Evolutionary conservation across 2,888 invertebrate species (phyloP), one percentile per base, ranked within the genome.

Genomic region (Andrena marginata): DNA sequence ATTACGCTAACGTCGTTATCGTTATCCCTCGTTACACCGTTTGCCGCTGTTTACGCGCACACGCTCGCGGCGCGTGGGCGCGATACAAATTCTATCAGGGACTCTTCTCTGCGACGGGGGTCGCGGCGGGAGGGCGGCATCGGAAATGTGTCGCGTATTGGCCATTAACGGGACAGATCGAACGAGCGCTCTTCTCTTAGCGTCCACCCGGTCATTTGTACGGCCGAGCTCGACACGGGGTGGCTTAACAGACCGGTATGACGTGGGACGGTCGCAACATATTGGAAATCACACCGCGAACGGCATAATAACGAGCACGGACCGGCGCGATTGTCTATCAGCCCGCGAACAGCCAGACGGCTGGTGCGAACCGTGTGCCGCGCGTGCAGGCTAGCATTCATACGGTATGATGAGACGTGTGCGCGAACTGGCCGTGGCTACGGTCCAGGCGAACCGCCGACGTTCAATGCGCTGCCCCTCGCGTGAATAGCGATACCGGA

Each of bases 301-400:
- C 70, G 51, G 85, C 88, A 88, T 91, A 91, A 89, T 88, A 90
- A 90, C 89, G 86, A 87, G 83, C 80, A n/a, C 87, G 85, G 79
- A 80, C 85, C 86, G 23, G 20, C 23, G 85, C 86, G 85, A 90
- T 91, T 91, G 87, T 90, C 91, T 88, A 90, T 91, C 89, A 87
- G 16, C 82, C 85, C 80, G 81, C 68, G 75, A 82, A 87, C 85
- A 77, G 78, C 54, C 59, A 26, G 54, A 51, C 70, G 62, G 42
- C 7, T 31, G 48, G 49, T 16, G 26, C 23, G 20, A n/a, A 10
- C 16, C 51, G 10, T 48, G 49, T 42, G 35, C 49, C 42, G 42
- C 42, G 54, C 23, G 20, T 51, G 20, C 20, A 16, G 7, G 42
- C 26, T 5, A 20, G 10, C 23, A 49, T 65, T 65, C 33, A 70